A percentile compares a stretch with the other conserved stretches of the same genome.
Evolutionary conservation across 2,113 vertebrate genomes (phyloP).

Genomic region (Phaethon lepturus): DNA sequence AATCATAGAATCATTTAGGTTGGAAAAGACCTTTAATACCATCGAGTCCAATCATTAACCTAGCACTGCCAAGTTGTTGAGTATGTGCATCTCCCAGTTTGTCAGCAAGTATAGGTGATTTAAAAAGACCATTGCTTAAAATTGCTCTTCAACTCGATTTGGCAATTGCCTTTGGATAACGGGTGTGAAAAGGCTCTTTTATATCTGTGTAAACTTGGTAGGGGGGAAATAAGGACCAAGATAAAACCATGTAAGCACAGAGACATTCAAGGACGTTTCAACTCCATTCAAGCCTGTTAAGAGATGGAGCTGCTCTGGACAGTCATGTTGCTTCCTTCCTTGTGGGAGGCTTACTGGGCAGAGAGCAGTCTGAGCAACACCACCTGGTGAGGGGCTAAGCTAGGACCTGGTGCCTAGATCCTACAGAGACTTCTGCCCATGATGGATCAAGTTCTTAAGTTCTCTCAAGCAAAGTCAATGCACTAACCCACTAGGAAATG

Average conservation of each 20-base stretch:
- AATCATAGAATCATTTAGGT: no score
- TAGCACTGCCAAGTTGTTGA: not conserved
- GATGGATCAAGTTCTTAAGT: not conserved
- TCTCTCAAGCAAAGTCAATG: not conserved
- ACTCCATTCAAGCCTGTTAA: not conserved
- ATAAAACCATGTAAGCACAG: not conserved
- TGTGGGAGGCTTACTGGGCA: not conserved
- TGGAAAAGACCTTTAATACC: no score
- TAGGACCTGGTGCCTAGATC: not conserved
- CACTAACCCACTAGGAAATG: not conserved
- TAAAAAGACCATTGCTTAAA: not conserved
- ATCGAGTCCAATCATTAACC: no score
- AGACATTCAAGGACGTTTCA: not conserved
- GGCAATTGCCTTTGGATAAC: not conserved
- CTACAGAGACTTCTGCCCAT: not conserved
- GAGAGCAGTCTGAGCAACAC: not conserved
- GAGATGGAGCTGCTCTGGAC: not conserved
- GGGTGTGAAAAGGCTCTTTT: not conserved
- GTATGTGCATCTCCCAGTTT: not conserved
- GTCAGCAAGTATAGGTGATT: not conserved
- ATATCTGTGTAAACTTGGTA: not conserved
- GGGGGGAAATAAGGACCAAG: not conserved
- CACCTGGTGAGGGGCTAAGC: not conserved
- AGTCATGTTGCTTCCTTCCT: not conserved
- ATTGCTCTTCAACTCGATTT: not conserved